Evolutionary conservation across 2,888 invertebrate genomes (phyloP).

Genomic region (Himalopsyche japonica): DNA sequence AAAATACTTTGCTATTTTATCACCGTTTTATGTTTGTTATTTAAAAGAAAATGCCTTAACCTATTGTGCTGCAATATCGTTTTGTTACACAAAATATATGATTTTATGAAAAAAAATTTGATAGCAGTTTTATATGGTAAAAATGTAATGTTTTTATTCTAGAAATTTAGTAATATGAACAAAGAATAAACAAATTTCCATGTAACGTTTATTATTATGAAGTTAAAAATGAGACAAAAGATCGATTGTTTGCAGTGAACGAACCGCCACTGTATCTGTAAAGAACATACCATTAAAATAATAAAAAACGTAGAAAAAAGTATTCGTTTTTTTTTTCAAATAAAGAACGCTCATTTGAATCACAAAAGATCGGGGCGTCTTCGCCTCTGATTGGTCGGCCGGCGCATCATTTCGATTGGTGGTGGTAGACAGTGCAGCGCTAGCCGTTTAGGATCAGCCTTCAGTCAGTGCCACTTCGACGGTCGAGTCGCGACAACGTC

Average conservation of each 20-base stretch:
- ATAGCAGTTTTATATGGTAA: too few species aligned
- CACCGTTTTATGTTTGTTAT: too few species aligned
- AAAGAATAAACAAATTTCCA: too few species aligned
- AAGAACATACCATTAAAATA: neutral
- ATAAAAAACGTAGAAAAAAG: neutral
- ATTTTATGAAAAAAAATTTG: too few species aligned
- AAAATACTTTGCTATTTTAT: too few species aligned
- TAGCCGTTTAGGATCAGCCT: neutral
- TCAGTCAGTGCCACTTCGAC: neutral
- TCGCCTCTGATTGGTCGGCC: conserved; percentile 19
- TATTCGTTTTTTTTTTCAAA: neutral
- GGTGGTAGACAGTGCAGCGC: conserved; percentile 2
- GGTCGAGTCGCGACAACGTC: neutral
- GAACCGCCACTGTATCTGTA: neutral
- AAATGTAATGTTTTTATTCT: too few species aligned
- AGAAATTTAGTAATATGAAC: too few species aligned
- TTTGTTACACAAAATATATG: too few species aligned
- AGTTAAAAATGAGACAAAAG: too few species aligned
- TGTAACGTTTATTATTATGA: too few species aligned
- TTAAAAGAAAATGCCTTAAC: too few species aligned
- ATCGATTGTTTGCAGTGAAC: neutral
- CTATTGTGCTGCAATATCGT: too few species aligned
- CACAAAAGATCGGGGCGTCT: conserved; percentile 18
- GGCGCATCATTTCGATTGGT: neutral
- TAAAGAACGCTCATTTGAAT: neutral